These are phyloP conservation scores for Patella vulgata DNA, from an alignment of 1,140 invertebrate genomes.

Conservation along the genomic window DNA sequence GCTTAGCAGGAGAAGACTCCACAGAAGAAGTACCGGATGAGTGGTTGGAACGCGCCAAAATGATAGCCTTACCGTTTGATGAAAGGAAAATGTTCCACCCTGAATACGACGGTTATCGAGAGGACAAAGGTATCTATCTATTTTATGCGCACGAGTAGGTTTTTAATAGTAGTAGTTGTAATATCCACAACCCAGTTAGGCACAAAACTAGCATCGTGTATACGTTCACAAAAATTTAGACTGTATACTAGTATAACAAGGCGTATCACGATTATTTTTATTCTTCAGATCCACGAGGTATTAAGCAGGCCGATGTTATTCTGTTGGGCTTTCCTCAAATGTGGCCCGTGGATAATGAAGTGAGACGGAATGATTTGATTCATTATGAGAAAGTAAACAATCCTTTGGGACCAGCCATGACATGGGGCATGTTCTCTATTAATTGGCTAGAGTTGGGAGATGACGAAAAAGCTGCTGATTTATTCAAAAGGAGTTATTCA, in stretches of 20 bases:
- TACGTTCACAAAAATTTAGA: no score
- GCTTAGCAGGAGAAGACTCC: conserved; percentile 11
- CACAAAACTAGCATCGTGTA: no score
- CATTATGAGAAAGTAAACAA: conserved; percentile 55
- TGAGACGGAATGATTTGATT: conserved; percentile 59
- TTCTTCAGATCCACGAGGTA: neutral
- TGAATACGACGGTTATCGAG: conserved; percentile 60
- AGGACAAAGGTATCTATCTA: no score
- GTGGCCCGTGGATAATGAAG: conserved; percentile 42
- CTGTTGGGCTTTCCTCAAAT: conserved; percentile 62
- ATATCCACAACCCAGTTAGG: no score
- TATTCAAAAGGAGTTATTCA: conserved; percentile 52
- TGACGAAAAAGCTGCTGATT: conserved; percentile 32
- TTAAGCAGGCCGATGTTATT: conserved; percentile 66
- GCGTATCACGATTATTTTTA: no score
- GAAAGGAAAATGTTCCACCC: conserved; percentile 45
- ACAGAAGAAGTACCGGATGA: neutral
- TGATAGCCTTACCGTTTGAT: conserved; percentile 55
- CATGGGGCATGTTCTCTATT: conserved; percentile 65
- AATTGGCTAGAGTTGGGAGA: conserved; percentile 60
- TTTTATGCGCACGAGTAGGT: no score
- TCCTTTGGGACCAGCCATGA: conserved; percentile 65
- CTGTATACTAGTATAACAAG: conserved; percentile 57
- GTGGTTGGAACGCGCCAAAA: conserved; percentile 40
- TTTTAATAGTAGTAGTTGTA: no score